Percentiles rank a stretch among this genome's conserved stretches.
Conservation (phyloP, 2,797 vertebrate species). For the Lutjanus campechanus region DNA sequence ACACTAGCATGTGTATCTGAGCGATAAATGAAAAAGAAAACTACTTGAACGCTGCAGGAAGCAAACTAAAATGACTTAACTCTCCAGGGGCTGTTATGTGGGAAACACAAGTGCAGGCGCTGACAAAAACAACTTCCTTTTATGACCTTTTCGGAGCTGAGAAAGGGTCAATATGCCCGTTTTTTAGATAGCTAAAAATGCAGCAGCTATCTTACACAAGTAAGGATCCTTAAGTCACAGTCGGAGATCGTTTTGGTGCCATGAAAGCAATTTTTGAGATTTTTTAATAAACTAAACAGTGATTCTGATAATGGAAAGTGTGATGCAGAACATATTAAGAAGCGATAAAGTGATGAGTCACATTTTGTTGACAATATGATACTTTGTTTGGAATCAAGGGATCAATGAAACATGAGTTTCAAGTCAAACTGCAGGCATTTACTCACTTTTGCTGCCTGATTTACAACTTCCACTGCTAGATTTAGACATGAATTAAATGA, state of each 20-base stretch:
- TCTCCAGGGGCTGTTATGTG: slow-evolving; percentile 63
- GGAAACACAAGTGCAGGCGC: slow-evolving; percentile 59
- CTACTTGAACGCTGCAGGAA: slow-evolving; percentile 54
- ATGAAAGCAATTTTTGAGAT: slow-evolving; percentile 1
- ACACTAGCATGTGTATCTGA: slow-evolving; percentile 19
- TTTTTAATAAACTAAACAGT: background rate
- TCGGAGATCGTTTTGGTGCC: background rate
- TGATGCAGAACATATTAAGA: background rate
- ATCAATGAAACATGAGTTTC: slow-evolving; percentile 15
- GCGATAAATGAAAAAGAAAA: background rate
- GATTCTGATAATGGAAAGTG: background rate
- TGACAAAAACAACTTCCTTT: slow-evolving; percentile 69
- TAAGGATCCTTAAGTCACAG: slow-evolving; percentile 9
- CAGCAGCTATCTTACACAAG: slow-evolving; percentile 1
- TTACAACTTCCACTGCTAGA: background rate
- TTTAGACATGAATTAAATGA: background rate
- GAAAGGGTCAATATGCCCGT: slow-evolving; percentile 41
- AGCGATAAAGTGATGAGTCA: slow-evolving; percentile 24
- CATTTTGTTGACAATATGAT: slow-evolving; percentile 1
- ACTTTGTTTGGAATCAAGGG: slow-evolving; percentile 10
- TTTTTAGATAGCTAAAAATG: slow-evolving; percentile 36
- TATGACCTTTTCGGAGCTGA: slow-evolving; percentile 54
- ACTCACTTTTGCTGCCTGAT: background rate
- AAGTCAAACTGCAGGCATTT: background rate
- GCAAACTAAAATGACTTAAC: slow-evolving; percentile 65